These are phyloP conservation scores for Odontophorus gujanensis DNA, from an alignment of 2,113 vertebrate genomes.

Conservation along the genomic window DNA sequence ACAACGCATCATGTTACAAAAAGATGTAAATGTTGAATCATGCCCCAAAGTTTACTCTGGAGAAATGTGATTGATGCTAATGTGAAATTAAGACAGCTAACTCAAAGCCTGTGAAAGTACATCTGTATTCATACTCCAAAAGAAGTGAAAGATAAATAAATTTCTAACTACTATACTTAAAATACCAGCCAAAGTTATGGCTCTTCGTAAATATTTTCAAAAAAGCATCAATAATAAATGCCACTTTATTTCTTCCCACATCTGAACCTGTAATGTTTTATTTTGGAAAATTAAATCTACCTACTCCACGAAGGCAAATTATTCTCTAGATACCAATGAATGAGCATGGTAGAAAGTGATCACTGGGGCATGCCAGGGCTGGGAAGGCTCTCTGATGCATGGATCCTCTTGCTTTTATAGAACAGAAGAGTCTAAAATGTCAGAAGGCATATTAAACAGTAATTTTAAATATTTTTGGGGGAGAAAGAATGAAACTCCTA, in stretches of 20 bases:
- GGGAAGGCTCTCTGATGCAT: not conserved
- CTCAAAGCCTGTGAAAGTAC: not conserved
- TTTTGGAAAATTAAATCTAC: constrained; percentile 13
- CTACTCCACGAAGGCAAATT: not conserved
- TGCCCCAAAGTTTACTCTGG: not conserved
- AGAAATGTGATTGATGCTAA: not conserved
- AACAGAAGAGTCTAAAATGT: not conserved
- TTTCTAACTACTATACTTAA: constrained; percentile 10
- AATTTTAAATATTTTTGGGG: not conserved
- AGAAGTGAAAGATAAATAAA: constrained; percentile 22
- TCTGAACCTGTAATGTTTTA: constrained; percentile 11
- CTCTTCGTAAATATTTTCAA: constrained; percentile 36
- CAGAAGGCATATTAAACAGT: not conserved
- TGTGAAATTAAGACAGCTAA: not conserved
- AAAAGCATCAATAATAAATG: constrained; percentile 54
- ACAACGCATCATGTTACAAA: not conserved
- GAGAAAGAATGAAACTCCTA: not conserved
- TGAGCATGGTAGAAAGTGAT: not conserved
- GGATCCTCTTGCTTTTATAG: not conserved
- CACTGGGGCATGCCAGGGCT: accelerated
- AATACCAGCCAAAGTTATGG: not conserved
- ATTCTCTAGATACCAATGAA: not conserved
- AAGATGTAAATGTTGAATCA: not conserved
- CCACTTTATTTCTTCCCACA: not conserved
- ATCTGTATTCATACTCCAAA: not conserved